These are phyloP conservation scores for Halcyon chelicuti DNA, from an alignment of 2,797 vertebrate species.

Conservation along the genomic window DNA sequence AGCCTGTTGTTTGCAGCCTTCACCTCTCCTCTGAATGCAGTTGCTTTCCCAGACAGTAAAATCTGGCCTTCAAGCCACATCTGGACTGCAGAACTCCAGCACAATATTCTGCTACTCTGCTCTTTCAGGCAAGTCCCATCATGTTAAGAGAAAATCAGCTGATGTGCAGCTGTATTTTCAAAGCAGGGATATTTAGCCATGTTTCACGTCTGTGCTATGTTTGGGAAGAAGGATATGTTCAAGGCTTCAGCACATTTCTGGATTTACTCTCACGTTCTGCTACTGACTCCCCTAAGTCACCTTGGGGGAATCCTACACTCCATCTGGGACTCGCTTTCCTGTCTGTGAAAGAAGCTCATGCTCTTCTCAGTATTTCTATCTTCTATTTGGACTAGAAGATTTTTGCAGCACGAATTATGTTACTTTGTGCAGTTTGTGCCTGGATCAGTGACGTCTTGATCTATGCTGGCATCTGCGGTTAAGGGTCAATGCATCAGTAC, in stretches of 20 bases:
- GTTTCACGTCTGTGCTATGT: background rate
- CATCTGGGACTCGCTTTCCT: background rate
- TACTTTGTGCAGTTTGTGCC: background rate
- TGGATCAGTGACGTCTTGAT: background rate
- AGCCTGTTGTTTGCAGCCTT: background rate
- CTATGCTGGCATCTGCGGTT: background rate
- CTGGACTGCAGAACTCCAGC: background rate
- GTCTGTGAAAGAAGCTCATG: fast-evolving
- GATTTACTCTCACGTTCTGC: background rate
- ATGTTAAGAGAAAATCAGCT: background rate
- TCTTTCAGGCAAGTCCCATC: background rate
- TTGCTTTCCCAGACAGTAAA: background rate
- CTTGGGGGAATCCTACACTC: background rate
- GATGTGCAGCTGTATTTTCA: background rate
- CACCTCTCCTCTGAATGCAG: background rate
- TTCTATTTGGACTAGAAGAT: background rate
- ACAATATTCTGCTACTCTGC: background rate
- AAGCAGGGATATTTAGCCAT: fast-evolving
- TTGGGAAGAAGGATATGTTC: background rate
- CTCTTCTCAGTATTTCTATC: fast-evolving
- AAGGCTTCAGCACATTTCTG: background rate
- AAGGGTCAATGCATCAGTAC: no score
- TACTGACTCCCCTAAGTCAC: background rate
- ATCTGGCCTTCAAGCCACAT: background rate
- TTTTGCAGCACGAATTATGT: background rate